Evolutionary conservation across 2,113 vertebrate genomes (phyloP).

Genomic region (Antennarius striatus): DNA sequence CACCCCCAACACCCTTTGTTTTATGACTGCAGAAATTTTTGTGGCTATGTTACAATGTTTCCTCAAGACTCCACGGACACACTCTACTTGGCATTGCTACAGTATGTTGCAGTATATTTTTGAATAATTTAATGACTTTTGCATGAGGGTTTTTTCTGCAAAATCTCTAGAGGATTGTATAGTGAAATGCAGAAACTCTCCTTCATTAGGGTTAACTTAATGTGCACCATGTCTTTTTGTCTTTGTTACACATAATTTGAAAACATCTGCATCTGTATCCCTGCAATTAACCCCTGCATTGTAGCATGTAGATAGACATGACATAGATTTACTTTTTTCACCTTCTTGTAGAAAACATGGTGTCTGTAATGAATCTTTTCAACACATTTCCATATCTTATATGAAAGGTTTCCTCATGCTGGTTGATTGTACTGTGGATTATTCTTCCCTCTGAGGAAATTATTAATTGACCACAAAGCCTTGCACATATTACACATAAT

Average conservation of each 20-base stretch:
- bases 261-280: constrained; percentile 42
- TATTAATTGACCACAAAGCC: constrained; percentile 73
- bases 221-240: constrained; percentile 63
- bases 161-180: constrained; percentile 61
- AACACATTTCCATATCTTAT: constrained; percentile 30
- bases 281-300: constrained; percentile 31
- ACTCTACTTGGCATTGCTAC: constrained; percentile 52
- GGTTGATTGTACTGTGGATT: constrained; percentile 63
- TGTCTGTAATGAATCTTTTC: constrained; percentile 44
- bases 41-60: constrained; percentile 27
- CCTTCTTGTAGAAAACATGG: constrained; percentile 33
- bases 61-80: constrained; percentile 43
- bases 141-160: constrained; percentile 43
- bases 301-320: constrained; percentile 12
- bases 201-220: constrained; percentile 68
- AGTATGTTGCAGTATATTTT: constrained; percentile 62
- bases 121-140: constrained; percentile 71
- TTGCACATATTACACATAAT: constrained; percentile 60
- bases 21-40: constrained; percentile 34
- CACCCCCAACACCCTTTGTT: constrained; percentile 46
- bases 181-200: constrained; percentile 63
- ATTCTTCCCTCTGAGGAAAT: constrained; percentile 63
- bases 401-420: constrained; percentile 36
- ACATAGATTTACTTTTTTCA: constrained; percentile 8
- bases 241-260: constrained; percentile 38